Evolutionary conservation across 2,888 invertebrate genomes (phyloP), one percentile per base, ranked within the genome.

Genomic region (Pyrochroa serraticornis): DNA sequence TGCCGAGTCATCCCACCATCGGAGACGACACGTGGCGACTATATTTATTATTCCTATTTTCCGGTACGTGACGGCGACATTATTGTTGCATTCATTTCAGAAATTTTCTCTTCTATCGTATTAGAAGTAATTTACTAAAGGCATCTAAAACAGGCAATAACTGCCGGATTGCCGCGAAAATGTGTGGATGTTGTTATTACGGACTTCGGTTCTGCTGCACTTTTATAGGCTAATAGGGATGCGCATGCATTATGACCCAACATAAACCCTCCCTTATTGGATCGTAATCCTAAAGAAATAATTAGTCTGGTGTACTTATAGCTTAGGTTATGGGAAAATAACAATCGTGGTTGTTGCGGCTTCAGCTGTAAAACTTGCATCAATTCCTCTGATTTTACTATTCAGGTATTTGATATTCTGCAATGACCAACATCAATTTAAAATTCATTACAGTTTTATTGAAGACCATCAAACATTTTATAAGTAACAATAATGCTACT

Each of bases 1-100:
- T 73, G 74, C 71, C 62, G 64, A 71, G 64, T 75, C 75, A 71
- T 71, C 68, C 64, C 63, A 54, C 51, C 58, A 62, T 49, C 48
- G 66, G 61, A 62, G 67, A 56, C 58, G 68, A 69, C 70, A 69
- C 69, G 68, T 70, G 70, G 68, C 49, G 59, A 64, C 62, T 62
- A 66, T 65, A 68, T 67, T 68, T 69, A 66, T 65, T 64, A 68
- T 66, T 62, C 55, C 45, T 31, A 53, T 57, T 53, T 43, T 48
- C 39, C 34, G 32, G 53, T 42, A 44, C 48, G 44, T 49, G 54
- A 41, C 44, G 44, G 48, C 32, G 22, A 10, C 13, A 45, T 58
- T 48, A 52, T 31, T 30, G 22, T 41, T 31, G 14, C 31, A 9
- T 31, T 47, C 36, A 53, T 36, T 53, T 12, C 39, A 10, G 38